Evolutionary conservation across 2,797 vertebrate species (phyloP), one percentile per base, ranked within the genome.

Genomic region (Scolopax bukidnonensis): DNA sequence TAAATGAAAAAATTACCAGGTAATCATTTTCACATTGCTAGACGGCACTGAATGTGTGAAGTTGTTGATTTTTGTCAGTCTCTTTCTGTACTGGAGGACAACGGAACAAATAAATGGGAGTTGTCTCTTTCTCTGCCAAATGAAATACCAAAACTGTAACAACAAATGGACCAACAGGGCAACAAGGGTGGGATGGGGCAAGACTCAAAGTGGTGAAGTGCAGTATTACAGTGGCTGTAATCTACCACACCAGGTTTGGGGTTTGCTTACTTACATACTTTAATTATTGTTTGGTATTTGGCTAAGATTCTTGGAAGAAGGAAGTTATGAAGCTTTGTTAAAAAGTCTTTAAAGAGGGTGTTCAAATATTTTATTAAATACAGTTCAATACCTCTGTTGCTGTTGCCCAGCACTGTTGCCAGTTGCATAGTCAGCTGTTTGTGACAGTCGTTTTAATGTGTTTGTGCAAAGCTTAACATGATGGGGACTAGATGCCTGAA

Each of bases 181-280:
- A 1, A 6, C 10, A 36, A 74, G 20, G 12, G 27, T 64, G 41
- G 40, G 32, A 71, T 19, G 27, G 24, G 28, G 14, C 19, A 70
- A 30, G 50, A 16, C 21, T 48, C 28, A 36, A 24, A 57, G 17
- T 11, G 17, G 20, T 5, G 2, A 83, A 80, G 12, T 20, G 14
- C 4, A 1, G 24, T 53, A 33, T 32, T 65, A 28, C 0, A 3
- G n/a, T 43, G 32, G 21, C 45, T 2, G 4, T 51, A 53, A 51
- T 40, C 60, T 47, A 24, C 28, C 14, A 6, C 16, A 54, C 18
- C 40, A 40, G 12, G 12, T 68, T 14, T 47, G 16, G 11, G 10
- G 5, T n/a, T 43, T 45, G 18, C n/a, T 45, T 54, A 32, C 20
- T 41, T 73, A 24, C 28, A 59, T 61, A 54, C 41, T 73, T 61